A percentile compares a stretch with the other conserved stretches of the same genome.
These are phyloP conservation scores for Indicator indicator DNA, from an alignment of 2,113 vertebrate genomes.

Conservation along the genomic window DNA sequence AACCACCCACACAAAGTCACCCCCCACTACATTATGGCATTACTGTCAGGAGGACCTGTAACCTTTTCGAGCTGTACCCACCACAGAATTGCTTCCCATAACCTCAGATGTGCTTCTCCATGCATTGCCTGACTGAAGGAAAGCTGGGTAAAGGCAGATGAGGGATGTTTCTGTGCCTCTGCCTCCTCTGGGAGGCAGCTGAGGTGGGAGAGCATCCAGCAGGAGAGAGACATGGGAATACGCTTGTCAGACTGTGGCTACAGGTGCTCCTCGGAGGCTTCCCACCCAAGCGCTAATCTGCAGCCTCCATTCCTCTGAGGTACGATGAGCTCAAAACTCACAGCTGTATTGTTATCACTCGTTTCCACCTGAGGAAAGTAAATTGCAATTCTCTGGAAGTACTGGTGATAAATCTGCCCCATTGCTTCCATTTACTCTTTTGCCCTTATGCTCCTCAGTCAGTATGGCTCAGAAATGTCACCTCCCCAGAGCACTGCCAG, in stretches of 20 bases:
- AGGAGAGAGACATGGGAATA: not conserved
- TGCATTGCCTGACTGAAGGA: not conserved
- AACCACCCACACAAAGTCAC: not conserved
- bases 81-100: not conserved
- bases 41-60: not conserved
- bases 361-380: not conserved
- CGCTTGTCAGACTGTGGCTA: not conserved
- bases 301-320: not conserved
- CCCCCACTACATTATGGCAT: not conserved
- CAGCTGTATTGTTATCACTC: not conserved
- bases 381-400: not conserved
- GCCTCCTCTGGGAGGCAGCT: not conserved
- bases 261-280: not conserved
- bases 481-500: not conserved
- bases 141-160: not conserved
- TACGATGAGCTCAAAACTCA: not conserved
- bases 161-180: not conserved
- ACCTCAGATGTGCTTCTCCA: accelerated
- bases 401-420: not conserved
- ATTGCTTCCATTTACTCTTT: not conserved
- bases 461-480: accelerated
- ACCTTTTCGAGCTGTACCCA: not conserved
- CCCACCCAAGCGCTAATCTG: not conserved
- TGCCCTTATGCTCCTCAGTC: not conserved
- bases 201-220: not conserved